Base-by-base conservation (phyloP, 2,113 vertebrate species). In the Chaenogobius annularis region DNA sequence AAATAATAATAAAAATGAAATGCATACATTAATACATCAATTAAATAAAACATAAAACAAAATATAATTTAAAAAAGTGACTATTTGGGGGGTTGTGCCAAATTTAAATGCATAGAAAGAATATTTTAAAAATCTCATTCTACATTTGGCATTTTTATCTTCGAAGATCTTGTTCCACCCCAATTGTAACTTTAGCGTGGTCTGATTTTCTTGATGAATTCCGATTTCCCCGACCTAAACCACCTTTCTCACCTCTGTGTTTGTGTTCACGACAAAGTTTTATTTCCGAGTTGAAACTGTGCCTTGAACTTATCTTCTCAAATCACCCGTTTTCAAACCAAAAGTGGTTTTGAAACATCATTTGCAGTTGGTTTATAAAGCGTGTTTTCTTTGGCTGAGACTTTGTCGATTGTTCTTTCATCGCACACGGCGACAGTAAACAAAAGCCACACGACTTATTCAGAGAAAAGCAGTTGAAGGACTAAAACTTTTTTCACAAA, bases 401-500 rank as follows among this genome's bases (percentile, higher is more conserved):
- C 22, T 50, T 19, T 50, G 52, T 10, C 10, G 26, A 52, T 55
- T 55, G 19, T 61, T 61, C 26, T 17, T 61, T 35, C 22, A 26
- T 9, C 58, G 35, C 26, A 7, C 22, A 5, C 35, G 4, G 31
- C 9, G 23, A 7, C 13, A 15, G 0, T 61, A 35, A 35, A 61
- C 58, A 67, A 31, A 44, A 63, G 20, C 11, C 10, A 1, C 20
- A 1, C 11, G 23, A 58, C 19, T 58, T 58, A 11, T 23, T 20
- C 52, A 6, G 7, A 59, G 26, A 12, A 17, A 47, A 23, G 47
- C 26, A 46, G 9, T 31, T 22, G 26, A 61, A 35, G 35, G 20
- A 69, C 43, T 48, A 17, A 75, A 77, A 85, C 35, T 85, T 58
- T 87, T n/a, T 68, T 22, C 47, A 40, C 44, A 69, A 73, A 50